Percentiles rank a stretch among this genome's conserved stretches.
Evolutionary conservation across 2,888 invertebrate species (phyloP).

Genomic region (Protonemura montana): DNA sequence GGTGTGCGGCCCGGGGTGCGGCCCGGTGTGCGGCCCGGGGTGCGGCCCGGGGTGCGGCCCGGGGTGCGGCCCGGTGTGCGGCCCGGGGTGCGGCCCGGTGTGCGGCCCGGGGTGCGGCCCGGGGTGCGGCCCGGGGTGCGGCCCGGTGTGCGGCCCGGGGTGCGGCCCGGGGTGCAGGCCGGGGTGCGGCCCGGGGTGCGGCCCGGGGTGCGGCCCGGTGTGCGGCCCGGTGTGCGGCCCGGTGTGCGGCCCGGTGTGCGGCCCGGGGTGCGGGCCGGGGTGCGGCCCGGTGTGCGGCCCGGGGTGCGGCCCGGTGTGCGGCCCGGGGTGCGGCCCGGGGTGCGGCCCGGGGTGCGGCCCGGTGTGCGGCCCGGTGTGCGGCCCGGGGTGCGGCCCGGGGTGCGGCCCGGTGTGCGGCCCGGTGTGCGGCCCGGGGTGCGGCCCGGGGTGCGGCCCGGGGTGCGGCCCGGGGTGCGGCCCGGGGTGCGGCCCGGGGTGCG

Average conservation of each 20-base stretch:
- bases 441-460: not conserved
- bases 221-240: not conserved
- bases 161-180: not conserved
- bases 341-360: not conserved
- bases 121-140: not conserved
- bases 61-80: not conserved
- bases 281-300: not conserved
- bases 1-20: not conserved
- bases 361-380: not conserved
- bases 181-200: not conserved
- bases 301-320: not conserved
- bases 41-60: not conserved
- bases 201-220: not conserved
- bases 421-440: not conserved
- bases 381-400: not conserved
- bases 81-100: no score
- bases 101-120: not conserved
- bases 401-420: not conserved
- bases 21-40: not conserved
- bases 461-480: no score
- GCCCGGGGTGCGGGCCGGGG: no score
- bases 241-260: not conserved
- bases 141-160: not conserved
- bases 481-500: not conserved
- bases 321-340: no score